Percentiles rank a stretch among this genome's conserved stretches.
Evolutionary conservation across 2,888 invertebrate species (phyloP).

Genomic region (Cerastoderma edule): DNA sequence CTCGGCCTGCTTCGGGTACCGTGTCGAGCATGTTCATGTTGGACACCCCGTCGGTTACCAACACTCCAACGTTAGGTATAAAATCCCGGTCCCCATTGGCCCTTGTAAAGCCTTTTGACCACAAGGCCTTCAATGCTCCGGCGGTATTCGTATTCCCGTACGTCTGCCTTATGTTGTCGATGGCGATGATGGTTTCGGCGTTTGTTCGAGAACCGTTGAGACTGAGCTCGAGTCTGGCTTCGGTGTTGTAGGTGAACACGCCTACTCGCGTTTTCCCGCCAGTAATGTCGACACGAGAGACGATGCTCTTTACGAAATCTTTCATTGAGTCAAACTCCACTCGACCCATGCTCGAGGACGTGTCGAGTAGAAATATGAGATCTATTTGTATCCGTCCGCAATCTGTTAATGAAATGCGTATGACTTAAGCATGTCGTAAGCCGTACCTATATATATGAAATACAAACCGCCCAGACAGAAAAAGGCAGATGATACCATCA

Average conservation of each 20-base stretch:
- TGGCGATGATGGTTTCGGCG: slow-evolving; percentile 65
- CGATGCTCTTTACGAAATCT: slow-evolving; percentile 47
- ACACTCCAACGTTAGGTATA: slow-evolving; percentile 66
- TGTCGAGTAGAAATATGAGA: slow-evolving; percentile 57
- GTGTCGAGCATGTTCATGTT: slow-evolving; percentile 50
- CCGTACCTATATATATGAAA: no score
- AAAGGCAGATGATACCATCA: no score
- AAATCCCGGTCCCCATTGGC: slow-evolving; percentile 56
- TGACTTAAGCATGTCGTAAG: no score
- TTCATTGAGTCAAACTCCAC: slow-evolving; percentile 48
- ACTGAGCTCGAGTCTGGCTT: slow-evolving; percentile 31
- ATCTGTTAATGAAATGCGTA: slow-evolving; percentile 32
- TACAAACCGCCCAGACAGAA: no score
- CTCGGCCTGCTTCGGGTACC: slow-evolving; percentile 54
- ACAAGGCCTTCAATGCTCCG: slow-evolving; percentile 50
- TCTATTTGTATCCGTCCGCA: slow-evolving; percentile 45
- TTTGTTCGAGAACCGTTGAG: slow-evolving; percentile 42
- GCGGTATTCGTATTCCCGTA: slow-evolving; percentile 67
- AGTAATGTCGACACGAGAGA: slow-evolving; percentile 43
- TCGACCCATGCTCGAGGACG: slow-evolving; percentile 54
- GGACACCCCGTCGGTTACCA: slow-evolving; percentile 70
- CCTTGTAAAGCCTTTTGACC: slow-evolving; percentile 44
- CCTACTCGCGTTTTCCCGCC: slow-evolving; percentile 38
- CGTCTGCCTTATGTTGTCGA: slow-evolving; percentile 68
- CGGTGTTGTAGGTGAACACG: slow-evolving; percentile 43